Evolutionary conservation across 2,113 vertebrate species (phyloP).

Genomic region (Silurus meridionalis): DNA sequence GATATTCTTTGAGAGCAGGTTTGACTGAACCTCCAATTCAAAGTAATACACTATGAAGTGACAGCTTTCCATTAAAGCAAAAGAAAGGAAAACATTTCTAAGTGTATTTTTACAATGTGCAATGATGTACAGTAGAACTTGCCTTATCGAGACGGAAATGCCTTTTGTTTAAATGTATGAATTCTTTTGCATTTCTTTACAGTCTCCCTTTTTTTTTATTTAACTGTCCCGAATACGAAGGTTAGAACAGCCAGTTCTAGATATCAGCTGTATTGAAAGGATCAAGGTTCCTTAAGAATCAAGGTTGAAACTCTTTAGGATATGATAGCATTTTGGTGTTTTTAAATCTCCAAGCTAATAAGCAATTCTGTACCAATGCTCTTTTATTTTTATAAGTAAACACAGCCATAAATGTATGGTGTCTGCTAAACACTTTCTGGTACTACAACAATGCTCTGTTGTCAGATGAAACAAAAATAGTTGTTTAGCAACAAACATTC

Average conservation of each 20-base stretch:
- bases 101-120: not conserved
- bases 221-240: not conserved
- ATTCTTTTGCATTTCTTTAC: not conserved
- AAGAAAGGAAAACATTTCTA: too few species aligned
- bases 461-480: not conserved
- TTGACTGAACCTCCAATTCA: not conserved
- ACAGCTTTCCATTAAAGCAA: not conserved
- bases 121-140: not conserved
- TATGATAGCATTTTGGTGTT: not conserved
- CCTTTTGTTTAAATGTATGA: too few species aligned
- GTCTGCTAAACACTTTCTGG: not conserved
- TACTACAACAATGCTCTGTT: not conserved
- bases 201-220: not conserved
- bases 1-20: not conserved
- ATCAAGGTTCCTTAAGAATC: not conserved
- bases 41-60: not conserved
- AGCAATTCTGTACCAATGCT: not conserved
- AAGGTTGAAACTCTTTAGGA: not conserved
- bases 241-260: not conserved
- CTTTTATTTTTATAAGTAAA: not conserved
- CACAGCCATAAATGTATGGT: not conserved
- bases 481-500: not conserved
- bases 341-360: not conserved
- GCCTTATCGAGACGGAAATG: too few species aligned
- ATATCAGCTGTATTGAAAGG: not conserved